These are phyloP conservation scores for Neoarius graeffei DNA, from an alignment of 2,113 vertebrate species.

Conservation along the genomic window DNA sequence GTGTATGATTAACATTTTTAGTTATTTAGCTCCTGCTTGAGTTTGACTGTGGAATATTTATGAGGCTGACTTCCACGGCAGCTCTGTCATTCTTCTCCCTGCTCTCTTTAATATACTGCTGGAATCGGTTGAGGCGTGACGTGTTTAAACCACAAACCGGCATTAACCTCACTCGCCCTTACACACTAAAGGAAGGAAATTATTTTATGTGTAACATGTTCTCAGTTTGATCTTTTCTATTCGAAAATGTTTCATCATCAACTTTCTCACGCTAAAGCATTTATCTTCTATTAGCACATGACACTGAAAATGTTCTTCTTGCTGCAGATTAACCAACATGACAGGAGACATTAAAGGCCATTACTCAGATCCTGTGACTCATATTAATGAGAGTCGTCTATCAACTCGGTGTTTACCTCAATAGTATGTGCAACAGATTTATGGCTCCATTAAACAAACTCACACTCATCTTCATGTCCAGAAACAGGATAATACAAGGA, in stretches of 20 bases:
- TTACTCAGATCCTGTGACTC: constrained; percentile 17
- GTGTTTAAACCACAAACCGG: constrained; percentile 30
- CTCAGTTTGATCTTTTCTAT: not conserved
- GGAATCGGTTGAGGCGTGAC: constrained; percentile 1
- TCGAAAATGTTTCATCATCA: not conserved
- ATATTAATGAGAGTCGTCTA: constrained; percentile 25
- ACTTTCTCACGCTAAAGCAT: not conserved
- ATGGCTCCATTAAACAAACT: not conserved
- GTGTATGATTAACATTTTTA: constrained; percentile 38
- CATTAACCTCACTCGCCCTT: constrained; percentile 17
- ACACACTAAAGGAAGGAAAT: constrained; percentile 11
- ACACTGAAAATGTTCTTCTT: not conserved
- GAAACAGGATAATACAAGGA: not conserved
- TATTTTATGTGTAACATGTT: not conserved
- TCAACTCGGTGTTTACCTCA: constrained; percentile 25
- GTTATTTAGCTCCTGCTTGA: constrained; percentile 49
- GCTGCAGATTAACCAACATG: not conserved
- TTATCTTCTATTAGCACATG: not conserved
- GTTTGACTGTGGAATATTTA: constrained; percentile 49
- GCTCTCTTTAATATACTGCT: constrained; percentile 25
- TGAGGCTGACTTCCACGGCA: constrained; percentile 30
- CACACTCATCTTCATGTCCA: not conserved
- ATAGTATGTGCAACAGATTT: not conserved
- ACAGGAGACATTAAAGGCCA: constrained; percentile 10
- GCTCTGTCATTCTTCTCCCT: constrained; percentile 14